These are phyloP conservation scores for Trachops cirrhosus DNA, from an alignment of 2,797 vertebrate species.

Conservation along the genomic window DNA sequence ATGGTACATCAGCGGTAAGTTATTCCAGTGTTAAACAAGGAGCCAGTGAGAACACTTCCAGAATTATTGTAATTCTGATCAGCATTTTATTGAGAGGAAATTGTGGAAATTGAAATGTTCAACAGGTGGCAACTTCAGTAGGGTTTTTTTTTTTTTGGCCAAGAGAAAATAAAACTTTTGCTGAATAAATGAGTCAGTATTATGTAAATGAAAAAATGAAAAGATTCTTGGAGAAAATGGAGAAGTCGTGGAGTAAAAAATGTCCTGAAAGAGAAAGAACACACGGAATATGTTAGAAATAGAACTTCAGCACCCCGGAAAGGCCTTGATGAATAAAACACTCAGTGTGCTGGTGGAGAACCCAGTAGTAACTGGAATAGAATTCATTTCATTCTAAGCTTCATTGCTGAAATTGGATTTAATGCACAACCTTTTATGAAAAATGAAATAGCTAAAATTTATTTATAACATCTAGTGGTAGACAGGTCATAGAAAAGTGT, in stretches of 20 bases:
- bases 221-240: conserved; percentile 34
- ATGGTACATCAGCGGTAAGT: conserved; percentile 29
- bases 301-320: background rate
- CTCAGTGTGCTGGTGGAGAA: background rate
- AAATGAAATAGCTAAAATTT: conserved; percentile 45
- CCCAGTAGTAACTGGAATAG: background rate
- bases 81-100: conserved; percentile 66
- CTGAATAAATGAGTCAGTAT: conserved; percentile 36
- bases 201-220: background rate
- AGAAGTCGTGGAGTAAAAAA: background rate
- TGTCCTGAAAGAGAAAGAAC: background rate
- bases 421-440: background rate
- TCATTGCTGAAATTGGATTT: background rate
- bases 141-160: background rate
- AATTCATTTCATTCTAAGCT: background rate
- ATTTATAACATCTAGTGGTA: conserved; percentile 21
- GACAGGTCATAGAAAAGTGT: conserved; percentile 8
- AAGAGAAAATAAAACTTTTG: conserved; percentile 27
- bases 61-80: conserved; percentile 54
- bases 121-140: conserved; percentile 47
- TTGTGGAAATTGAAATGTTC: conserved; percentile 55
- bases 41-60: conserved; percentile 33
- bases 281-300: background rate
- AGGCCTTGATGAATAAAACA: conserved; percentile 4
- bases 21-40: conserved; percentile 56